Conservation (phyloP, 2,888 invertebrate species). For the Cephonodes hylas region DNA sequence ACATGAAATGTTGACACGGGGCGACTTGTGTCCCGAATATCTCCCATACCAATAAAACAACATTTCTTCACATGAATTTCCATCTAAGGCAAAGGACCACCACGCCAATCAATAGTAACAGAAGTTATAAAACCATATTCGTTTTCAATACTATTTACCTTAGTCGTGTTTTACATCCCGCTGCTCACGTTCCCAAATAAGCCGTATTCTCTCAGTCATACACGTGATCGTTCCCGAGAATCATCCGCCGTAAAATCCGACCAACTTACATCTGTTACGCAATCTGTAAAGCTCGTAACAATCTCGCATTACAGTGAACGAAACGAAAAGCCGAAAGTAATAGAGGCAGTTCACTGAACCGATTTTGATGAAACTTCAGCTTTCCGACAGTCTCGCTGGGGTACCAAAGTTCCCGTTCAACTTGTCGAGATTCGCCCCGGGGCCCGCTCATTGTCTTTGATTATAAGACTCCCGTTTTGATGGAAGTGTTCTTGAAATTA, state of each 20-base stretch:
- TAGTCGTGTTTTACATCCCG: neutral
- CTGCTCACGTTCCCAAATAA: neutral
- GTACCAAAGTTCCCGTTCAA: constrained; percentile 11
- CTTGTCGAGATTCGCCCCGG: constrained; percentile 3
- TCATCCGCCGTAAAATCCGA: neutral
- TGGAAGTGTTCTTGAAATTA: neutral
- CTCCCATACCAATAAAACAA: too few species aligned
- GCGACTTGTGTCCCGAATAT: too few species aligned
- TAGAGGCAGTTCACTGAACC: constrained; percentile 13
- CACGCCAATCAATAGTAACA: too few species aligned
- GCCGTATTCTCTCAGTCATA: neutral
- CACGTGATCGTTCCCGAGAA: neutral
- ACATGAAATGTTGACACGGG: too few species aligned
- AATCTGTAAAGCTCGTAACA: neutral
- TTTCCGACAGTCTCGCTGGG: constrained; percentile 8
- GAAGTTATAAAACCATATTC: neutral
- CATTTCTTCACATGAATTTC: too few species aligned
- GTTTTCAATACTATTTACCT: neutral
- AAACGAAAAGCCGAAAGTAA: constrained; percentile 12
- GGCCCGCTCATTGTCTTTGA: constrained; percentile 5
- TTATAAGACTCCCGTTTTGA: constrained; percentile 2
- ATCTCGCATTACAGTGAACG: constrained; percentile 1
- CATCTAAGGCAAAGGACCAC: too few species aligned
- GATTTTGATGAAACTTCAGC: constrained; percentile 13
- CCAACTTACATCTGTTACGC: neutral